Evolutionary conservation across 1,140 invertebrate species (phyloP).

Genomic region (Bombyx mori): DNA sequence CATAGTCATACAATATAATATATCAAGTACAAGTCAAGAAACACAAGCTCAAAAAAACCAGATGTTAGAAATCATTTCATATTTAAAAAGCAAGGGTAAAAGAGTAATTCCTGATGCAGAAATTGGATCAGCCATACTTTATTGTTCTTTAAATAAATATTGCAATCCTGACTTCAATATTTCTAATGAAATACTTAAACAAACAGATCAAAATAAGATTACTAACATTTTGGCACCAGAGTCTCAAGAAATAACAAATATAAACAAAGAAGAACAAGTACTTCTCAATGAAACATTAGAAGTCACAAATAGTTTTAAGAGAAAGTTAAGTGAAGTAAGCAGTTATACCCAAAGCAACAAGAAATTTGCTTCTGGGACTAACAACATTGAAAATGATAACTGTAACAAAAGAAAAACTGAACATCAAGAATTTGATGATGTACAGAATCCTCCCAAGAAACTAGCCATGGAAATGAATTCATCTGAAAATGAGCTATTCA

Average conservation of each 20-base stretch:
- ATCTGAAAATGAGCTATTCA: constrained; percentile 33
- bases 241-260: constrained; percentile 33
- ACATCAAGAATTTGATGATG: constrained; percentile 11
- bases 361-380: constrained; percentile 27
- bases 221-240: constrained; percentile 45
- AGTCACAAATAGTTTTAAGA: constrained; percentile 24
- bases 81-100: constrained; percentile 65
- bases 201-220: constrained; percentile 22
- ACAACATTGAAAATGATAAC: constrained; percentile 10
- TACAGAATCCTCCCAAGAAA: constrained; percentile 38
- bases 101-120: constrained; percentile 77
- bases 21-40: constrained; percentile 49
- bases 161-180: constrained; percentile 76
- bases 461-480: constrained; percentile 20
- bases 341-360: constrained; percentile 27
- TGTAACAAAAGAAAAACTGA: constrained; percentile 36
- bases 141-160: constrained; percentile 74
- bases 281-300: constrained; percentile 49
- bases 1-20: constrained; percentile 69
- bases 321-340: constrained; percentile 35
- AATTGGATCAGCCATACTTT: constrained; percentile 76
- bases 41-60: constrained; percentile 59
- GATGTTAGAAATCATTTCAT: constrained; percentile 58
- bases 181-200: constrained; percentile 48
- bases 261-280: constrained; percentile 36